phyloP scores from a whole-genome alignment of 2,113 vertebrate species.

The Ageneiosus marmoratus region DNA sequence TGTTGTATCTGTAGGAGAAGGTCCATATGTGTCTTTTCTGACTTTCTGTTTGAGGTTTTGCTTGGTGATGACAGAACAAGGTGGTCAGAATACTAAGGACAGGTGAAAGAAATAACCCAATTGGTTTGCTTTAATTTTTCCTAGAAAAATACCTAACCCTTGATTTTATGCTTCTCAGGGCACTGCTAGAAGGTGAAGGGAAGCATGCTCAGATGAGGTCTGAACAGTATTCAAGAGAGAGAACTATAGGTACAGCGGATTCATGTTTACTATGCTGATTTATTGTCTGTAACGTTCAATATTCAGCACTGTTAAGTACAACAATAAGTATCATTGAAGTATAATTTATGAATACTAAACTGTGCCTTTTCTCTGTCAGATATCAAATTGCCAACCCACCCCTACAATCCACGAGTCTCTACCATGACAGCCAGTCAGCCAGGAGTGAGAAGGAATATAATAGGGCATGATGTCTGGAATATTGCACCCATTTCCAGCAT shows the following conservation, averaged over 20 bases:
- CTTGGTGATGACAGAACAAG: constrained; percentile 64
- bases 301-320: background rate
- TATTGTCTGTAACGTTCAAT: background rate
- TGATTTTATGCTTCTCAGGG: constrained; percentile 71
- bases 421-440: constrained; percentile 64
- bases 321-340: background rate
- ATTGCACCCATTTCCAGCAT: constrained; percentile 62
- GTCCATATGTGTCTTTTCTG: constrained; percentile 46
- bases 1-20: constrained; percentile 50
- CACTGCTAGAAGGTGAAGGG: constrained; percentile 87
- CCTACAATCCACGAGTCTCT: constrained; percentile 69
- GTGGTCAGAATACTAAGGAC: constrained; percentile 56
- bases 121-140: background rate
- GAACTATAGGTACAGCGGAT: constrained; percentile 71
- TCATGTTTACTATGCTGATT: background rate
- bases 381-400: constrained; percentile 71
- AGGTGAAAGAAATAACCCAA: constrained; percentile 56
- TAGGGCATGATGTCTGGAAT: constrained; percentile 66
- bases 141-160: background rate
- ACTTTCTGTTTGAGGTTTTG: constrained; percentile 52
- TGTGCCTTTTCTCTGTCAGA: constrained; percentile 69
- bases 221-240: constrained; percentile 68
- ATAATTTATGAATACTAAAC: background rate
- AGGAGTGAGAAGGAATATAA: constrained; percentile 67
- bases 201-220: constrained; percentile 72